phyloP scores from a whole-genome alignment of 2,888 invertebrate species.

The Acronicta leporina region DNA sequence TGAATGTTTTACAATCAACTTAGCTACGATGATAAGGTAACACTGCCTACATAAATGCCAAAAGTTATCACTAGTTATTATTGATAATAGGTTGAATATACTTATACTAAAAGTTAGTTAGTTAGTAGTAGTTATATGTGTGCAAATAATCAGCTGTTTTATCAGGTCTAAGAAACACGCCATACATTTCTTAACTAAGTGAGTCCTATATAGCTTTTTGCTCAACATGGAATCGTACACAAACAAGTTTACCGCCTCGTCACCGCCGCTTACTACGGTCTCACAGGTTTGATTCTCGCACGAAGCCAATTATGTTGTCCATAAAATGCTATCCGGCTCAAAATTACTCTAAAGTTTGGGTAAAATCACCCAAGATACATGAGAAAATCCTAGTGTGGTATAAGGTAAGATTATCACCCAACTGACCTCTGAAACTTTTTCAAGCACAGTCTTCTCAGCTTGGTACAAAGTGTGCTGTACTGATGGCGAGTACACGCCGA shows the following conservation, averaged over 20 bases:
- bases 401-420: not conserved
- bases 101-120: slow-evolving; percentile 5
- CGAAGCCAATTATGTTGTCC: too few relatives aligned
- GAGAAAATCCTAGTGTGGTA: too few relatives aligned
- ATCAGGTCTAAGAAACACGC: not conserved
- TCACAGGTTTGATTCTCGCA: too few relatives aligned
- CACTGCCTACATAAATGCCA: slow-evolving; percentile 33
- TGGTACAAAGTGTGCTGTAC: slow-evolving; percentile 94
- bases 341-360: too few relatives aligned
- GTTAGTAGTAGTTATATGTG: too few relatives aligned
- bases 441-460: slow-evolving; percentile 91
- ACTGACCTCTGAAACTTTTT: slow-evolving; percentile 91
- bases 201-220: too few relatives aligned
- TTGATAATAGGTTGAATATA: slow-evolving; percentile 21
- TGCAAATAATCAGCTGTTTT: slow-evolving; percentile 23
- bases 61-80: slow-evolving; percentile 39
- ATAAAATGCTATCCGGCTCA: too few relatives aligned
- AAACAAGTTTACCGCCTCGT: too few relatives aligned
- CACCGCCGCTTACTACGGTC: too few relatives aligned
- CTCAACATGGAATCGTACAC: too few relatives aligned
- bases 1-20: slow-evolving; percentile 25
- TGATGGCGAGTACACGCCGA: slow-evolving; percentile 93
- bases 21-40: slow-evolving; percentile 16
- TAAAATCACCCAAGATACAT: too few relatives aligned
- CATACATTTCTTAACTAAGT: not conserved